These are phyloP conservation scores for Catagonus wagneri DNA, from an alignment of 2,113 vertebrate genomes.

Conservation along the genomic window DNA sequence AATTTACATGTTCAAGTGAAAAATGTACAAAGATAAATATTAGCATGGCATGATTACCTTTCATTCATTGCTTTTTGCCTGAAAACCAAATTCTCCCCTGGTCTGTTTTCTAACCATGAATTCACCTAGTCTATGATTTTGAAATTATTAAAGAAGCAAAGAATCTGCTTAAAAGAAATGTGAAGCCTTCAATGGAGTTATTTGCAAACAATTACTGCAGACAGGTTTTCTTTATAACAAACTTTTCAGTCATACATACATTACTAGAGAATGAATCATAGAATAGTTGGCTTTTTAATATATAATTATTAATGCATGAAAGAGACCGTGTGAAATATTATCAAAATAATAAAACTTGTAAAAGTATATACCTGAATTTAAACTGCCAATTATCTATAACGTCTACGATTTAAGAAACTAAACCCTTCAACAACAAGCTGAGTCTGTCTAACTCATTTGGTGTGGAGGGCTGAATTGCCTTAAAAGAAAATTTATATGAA, in stretches of 20 bases:
- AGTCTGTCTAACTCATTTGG: background rate
- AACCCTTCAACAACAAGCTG: background rate
- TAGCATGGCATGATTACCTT: slow-evolving; percentile 66
- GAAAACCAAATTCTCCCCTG: slow-evolving; percentile 69
- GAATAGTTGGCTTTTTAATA: background rate
- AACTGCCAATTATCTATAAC: background rate
- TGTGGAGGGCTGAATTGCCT: background rate
- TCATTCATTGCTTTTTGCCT: slow-evolving; percentile 73
- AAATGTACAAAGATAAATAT: slow-evolving; percentile 74
- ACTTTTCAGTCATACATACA: background rate
- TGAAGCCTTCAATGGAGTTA: background rate
- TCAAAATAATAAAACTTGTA: slow-evolving; percentile 9
- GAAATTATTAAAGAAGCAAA: slow-evolving; percentile 70
- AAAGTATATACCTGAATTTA: background rate
- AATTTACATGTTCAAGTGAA: slow-evolving; percentile 61
- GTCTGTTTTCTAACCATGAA: slow-evolving; percentile 52
- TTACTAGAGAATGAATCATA: background rate
- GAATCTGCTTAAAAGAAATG: slow-evolving; percentile 33
- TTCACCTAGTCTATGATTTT: slow-evolving; percentile 6
- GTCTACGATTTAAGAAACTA: slow-evolving; percentile 17
- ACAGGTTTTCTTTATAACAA: background rate
- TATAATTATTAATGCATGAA: background rate
- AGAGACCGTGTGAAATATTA: background rate
- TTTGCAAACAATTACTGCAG: slow-evolving; percentile 7
- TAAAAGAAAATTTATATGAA: background rate